Base-by-base conservation (phyloP, 2,113 vertebrate genomes). In the Conger conger region DNA sequence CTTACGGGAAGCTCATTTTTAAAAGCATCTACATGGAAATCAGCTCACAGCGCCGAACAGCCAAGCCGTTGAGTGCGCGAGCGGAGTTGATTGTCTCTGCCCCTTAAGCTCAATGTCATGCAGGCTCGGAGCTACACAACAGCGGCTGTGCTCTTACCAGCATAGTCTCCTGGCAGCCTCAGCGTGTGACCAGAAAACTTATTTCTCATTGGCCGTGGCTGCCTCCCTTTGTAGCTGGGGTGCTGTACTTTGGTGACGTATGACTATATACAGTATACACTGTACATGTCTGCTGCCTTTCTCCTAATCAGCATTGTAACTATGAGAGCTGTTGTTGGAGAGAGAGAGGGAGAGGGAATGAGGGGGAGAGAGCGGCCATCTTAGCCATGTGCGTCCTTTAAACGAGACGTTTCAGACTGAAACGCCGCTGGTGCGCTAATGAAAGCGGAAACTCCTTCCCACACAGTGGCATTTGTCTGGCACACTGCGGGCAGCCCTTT, bases 241-340 rank as follows among this genome's bases (percentile, higher is more conserved):
- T 57, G 17, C 54, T 9, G 15, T 57, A 17, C 18, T 18, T 16
- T 16, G 54, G 15, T 57, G 15, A 57, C 18, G 15, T 57, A 16
- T 57, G 18, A 18, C 4, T 42, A 42, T 57, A 57, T 18, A 20
- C 15, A 57, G 3, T 18, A 57, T 18, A 57, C n/a, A n/a, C n/a
- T n/a, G n/a, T n/a, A n/a, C n/a, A 57, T 76, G 68, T 35, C 33
- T 76, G 4, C 27, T 1, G 35, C 20, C 76, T 36, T 11, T 37
- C 20, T 78, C 89, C 87, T 90, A 91, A 91, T 91, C 86, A 92
- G 89, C 86, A 78, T 80, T 79, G 76, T 88, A 85, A 92, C 79
- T 89, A 87, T 90, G 87, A 78, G 73, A 87, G 84, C 86, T 83
- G 80, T 76, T 85, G 84, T n/a, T n/a, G 78, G 60, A 63, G 76